Base-by-base conservation (phyloP, 2,113 vertebrate genomes). In the Acrocephalus kingi region DNA sequence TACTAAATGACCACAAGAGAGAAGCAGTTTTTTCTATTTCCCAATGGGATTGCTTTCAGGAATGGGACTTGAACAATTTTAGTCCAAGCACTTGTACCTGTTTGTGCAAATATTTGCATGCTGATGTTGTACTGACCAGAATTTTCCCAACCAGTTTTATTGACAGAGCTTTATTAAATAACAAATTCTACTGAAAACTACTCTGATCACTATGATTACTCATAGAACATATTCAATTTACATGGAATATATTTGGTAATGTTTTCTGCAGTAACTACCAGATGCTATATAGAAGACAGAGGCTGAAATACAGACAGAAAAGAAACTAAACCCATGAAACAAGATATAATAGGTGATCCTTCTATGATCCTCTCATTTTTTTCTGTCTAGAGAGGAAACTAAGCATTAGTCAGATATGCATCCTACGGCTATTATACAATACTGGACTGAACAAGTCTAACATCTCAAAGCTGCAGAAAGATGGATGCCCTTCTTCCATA, bases 381-480 rank as follows among this genome's bases (percentile, higher is more conserved):
- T 94, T 92, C 48, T 78, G 43, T 69, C 49, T 91, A 79, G 72
- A 84, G 61, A 35, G 89, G 71, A 87, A 89, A 89, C n/a, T 41
- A 61, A 87, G 58, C 21, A 86, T 89, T 88, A 88, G 52, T 85
- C 69, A 83, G 46, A 84, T 87, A 67, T 88, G 19, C 41, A 87
- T 76, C 25, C 19, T 23, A 49, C 2, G 1, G 37, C 52, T 74
- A 24, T 87, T 94, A n/a, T 46, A 41, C 30, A 92, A 69, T 39
- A 55, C 30, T n/a, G 23, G 13, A n/a, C 62, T 87, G 45, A 93
- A 62, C 41, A 75, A 94, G 49, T 31, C 52, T 79, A 89, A 66
- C 67, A 28, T 37, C 67, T 87, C 67, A 56, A 88, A 62, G n/a
- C 20, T 88, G 59, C 20, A 35, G 76, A 75, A 73, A 69, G 43